These are phyloP conservation scores for Podarcis cretensis DNA, from an alignment of 2,113 vertebrate species.

Conservation along the genomic window DNA sequence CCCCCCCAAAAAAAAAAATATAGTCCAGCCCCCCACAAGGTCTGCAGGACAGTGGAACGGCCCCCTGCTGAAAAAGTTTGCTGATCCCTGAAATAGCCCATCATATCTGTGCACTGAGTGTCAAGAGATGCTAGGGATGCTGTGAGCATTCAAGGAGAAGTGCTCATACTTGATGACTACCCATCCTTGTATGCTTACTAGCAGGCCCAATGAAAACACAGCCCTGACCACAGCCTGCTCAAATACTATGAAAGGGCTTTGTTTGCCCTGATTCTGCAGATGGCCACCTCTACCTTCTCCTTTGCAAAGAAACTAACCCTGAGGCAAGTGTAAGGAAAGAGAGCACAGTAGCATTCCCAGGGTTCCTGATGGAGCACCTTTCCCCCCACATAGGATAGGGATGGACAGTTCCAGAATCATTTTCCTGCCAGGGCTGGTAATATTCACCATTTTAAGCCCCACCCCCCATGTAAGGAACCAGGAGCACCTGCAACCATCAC, in stretches of 20 bases:
- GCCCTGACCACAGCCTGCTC: not conserved
- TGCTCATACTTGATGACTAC: not conserved
- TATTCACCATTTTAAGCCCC: too few relatives aligned
- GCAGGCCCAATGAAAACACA: not conserved
- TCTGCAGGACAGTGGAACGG: too few relatives aligned
- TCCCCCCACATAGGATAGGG: not conserved
- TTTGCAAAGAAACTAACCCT: not conserved
- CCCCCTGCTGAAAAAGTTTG: too few relatives aligned
- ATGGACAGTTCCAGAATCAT: not conserved
- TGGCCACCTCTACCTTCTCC: not conserved
- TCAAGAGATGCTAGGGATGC: not conserved
- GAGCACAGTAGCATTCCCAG: not conserved
- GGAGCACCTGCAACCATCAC: not conserved
- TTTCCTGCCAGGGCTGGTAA: not conserved
- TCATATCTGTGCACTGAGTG: not conserved
- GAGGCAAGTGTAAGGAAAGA: not conserved
- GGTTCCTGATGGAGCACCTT: not conserved
- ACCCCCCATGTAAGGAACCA: too few relatives aligned
- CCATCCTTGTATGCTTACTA: too few relatives aligned
- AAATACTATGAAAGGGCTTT: too few relatives aligned
- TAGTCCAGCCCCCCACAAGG: too few relatives aligned
- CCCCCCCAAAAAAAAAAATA: too few relatives aligned
- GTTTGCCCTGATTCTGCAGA: not conserved
- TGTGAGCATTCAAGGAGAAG: not conserved
- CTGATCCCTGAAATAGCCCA: too few relatives aligned